phyloP scores from a whole-genome alignment of 2,888 invertebrate species.

The Cheilosia vulpina region DNA sequence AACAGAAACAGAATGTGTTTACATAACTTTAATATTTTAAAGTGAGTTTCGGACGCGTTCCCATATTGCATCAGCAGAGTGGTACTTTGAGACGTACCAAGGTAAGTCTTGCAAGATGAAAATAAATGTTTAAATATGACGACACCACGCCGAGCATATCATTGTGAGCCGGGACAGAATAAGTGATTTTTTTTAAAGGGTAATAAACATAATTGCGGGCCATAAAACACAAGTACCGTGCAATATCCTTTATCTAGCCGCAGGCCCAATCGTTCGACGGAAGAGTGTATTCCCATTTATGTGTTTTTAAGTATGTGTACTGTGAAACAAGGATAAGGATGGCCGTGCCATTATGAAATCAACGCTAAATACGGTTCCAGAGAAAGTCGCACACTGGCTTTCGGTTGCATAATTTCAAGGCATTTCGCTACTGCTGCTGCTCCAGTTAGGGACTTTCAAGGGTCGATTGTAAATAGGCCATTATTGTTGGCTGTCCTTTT shows the following conservation, averaged over 20 bases:
- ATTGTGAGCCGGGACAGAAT: conserved; percentile 37
- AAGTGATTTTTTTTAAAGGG: conserved; percentile 20
- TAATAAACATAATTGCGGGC: conserved; percentile 22
- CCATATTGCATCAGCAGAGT: neutral
- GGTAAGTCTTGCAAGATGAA: conserved; percentile 53
- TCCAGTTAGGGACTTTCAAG: conserved; percentile 14
- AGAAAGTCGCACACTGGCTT: conserved; percentile 44
- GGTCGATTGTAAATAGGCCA: conserved; percentile 46
- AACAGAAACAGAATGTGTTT: conserved; percentile 39
- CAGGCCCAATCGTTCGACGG: conserved; percentile 3
- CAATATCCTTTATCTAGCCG: conserved; percentile 28
- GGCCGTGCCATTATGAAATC: conserved; percentile 55
- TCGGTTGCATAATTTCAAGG: conserved; percentile 66
- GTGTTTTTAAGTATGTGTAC: conserved; percentile 17
- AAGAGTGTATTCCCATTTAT: conserved; percentile 13
- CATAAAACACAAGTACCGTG: conserved; percentile 30
- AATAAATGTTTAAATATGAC: conserved; percentile 42
- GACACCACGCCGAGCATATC: conserved; percentile 67
- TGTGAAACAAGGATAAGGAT: conserved; percentile 24
- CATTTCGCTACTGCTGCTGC: conserved; percentile 3
- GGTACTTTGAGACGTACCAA: conserved; percentile 1
- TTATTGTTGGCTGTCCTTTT: conserved; percentile 22
- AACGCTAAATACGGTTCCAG: conserved; percentile 27
- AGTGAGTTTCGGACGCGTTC: conserved; percentile 40
- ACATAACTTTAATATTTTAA: conserved; percentile 63